Evolutionary conservation across 2,113 vertebrate genomes (phyloP).

Genomic region (Benitochromis conjunctus): DNA sequence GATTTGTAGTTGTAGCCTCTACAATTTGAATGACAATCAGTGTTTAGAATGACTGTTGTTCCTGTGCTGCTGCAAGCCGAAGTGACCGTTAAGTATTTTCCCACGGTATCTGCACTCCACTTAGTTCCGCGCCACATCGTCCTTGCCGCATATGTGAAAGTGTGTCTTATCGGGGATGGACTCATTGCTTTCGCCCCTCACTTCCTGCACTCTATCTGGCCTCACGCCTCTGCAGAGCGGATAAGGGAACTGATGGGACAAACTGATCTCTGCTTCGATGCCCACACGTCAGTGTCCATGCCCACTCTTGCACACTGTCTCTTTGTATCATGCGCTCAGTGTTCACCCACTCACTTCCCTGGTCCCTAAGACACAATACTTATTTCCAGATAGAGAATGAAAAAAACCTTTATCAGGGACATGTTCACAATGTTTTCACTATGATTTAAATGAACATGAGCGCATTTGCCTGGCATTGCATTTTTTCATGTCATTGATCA

Average conservation of each 20-base stretch:
- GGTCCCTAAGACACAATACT: background rate
- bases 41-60: background rate
- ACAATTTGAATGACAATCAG: background rate
- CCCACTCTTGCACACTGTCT: slow-evolving; percentile 29
- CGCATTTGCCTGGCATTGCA: background rate
- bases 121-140: background rate
- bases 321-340: slow-evolving; percentile 26
- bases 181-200: slow-evolving; percentile 15
- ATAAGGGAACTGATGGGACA: slow-evolving; percentile 31
- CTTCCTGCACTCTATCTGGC: slow-evolving; percentile 66
- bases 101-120: background rate
- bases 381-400: background rate
- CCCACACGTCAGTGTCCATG: slow-evolving; percentile 35
- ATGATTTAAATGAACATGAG: background rate
- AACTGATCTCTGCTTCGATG: slow-evolving; percentile 20
- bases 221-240: slow-evolving; percentile 46
- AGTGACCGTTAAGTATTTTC: background rate
- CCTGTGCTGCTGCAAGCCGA: background rate
- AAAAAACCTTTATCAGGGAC: background rate
- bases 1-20: background rate
- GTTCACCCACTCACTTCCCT: slow-evolving; percentile 33
- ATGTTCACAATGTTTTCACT: background rate
- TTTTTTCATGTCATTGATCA: background rate
- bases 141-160: slow-evolving; percentile 19
- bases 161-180: slow-evolving; percentile 22